Base-by-base conservation (phyloP, 1,140 invertebrate genomes). In the Bicyclus anynana region DNA sequence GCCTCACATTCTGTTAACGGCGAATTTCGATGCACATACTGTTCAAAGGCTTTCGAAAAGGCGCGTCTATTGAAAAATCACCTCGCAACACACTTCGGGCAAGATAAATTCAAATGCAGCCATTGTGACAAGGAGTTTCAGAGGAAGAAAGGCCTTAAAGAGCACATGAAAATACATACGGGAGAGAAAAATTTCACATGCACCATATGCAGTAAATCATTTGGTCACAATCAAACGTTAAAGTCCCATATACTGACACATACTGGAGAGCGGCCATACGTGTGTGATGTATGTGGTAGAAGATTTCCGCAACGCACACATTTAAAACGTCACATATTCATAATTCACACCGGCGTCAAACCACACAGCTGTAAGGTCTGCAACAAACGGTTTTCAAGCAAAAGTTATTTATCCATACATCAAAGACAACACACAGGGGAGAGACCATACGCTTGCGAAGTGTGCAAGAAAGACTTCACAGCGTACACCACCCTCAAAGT, bases 191-290 rank as follows among this genome's bases (percentile, higher is more conserved):
- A 92, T 12, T 95, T 90, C 67, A 90, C 91, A n/a, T 95, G 94
- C 71, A 77, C 91, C 23, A 89, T 93, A 38, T 95, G 94, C 70
- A 91, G 91, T 7, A 95, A 95, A 70, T 91, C 91, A 3, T 96
- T 96, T 64, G 92, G 93, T 0, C 88, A 95, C 14, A 95, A 95
- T 76, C 94, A 95, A 60, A 91, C 94, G 9, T 85, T 97, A 52
- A 91, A 95, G 72, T 79, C 95, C 40, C 96, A 97, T 79, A 91
- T 97, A 59, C 89, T 95, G 12, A 94, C 94, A 0, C 96, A 98
- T 84, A 96, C 95, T 0, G 83, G 97, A 0, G 94, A 96, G 68
- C 96, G 96, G 72, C 97, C 97, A n/a, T 35, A 51, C 9, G 27
- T 44, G 20, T 61, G 59, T 21, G 47, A 54, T 9, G 20, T 42